phyloP scores from a whole-genome alignment of 2,888 invertebrate species.

The Drosophila engyochracea region DNA sequence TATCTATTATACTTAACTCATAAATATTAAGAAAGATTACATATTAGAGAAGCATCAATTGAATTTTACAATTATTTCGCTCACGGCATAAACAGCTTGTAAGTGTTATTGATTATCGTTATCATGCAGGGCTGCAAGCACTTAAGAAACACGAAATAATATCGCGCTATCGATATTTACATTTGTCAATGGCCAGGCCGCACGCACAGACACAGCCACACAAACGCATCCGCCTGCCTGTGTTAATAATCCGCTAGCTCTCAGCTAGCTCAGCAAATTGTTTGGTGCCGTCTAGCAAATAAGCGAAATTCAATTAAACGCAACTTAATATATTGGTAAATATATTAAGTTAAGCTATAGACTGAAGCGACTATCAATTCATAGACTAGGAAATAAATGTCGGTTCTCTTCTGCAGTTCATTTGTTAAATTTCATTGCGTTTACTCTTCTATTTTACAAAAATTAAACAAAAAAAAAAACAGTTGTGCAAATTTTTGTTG shows the following conservation, averaged over 20 bases:
- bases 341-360: neutral
- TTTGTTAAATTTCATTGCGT: neutral
- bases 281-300: slow-evolving; percentile 52
- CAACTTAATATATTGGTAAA: neutral
- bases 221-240: slow-evolving; percentile 23
- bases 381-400: neutral
- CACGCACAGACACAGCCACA: slow-evolving; percentile 12
- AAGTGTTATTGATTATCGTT: neutral
- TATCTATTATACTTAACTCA: neutral
- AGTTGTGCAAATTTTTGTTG: neutral
- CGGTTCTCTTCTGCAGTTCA: neutral
- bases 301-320: slow-evolving; percentile 37
- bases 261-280: slow-evolving; percentile 44
- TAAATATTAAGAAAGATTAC: neutral
- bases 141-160: neutral
- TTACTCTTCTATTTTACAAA: neutral
- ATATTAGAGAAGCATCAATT: neutral
- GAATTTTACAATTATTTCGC: neutral
- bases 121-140: slow-evolving; percentile 31
- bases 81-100: neutral
- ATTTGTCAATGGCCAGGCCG: slow-evolving; percentile 24
- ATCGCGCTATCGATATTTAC: slow-evolving; percentile 37
- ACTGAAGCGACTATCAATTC: neutral
- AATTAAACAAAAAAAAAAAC: neutral
- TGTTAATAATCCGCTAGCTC: slow-evolving; percentile 26